phyloP scores from a whole-genome alignment of 2,113 vertebrate genomes.

The Camelus bactrianus region DNA sequence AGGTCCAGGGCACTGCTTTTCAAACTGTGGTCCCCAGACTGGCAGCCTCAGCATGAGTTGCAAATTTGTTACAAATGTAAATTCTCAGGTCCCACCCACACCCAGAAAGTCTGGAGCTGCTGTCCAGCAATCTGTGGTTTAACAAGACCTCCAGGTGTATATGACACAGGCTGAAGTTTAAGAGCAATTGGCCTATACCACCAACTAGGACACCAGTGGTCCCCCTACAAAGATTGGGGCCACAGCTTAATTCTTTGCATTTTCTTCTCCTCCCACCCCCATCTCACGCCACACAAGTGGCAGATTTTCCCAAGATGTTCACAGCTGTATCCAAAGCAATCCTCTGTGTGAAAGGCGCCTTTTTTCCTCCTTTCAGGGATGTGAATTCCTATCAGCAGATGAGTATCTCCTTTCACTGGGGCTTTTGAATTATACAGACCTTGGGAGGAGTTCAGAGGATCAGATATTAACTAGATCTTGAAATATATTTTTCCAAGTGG shows the following conservation, averaged over 20 bases:
- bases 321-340: not conserved
- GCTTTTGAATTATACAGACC: not conserved
- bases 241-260: not conserved
- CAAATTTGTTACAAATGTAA: not conserved
- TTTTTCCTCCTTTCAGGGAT: not conserved
- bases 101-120: not conserved
- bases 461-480: slow-evolving; percentile 52
- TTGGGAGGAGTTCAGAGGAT: slow-evolving; percentile 53
- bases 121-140: not conserved
- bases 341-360: not conserved
- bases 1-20: not conserved
- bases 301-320: slow-evolving; percentile 33
- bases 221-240: not conserved
- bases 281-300: not conserved
- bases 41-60: not conserved
- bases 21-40: not conserved
- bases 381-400: not conserved
- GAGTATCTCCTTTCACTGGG: slow-evolving; percentile 11
- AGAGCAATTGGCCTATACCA: not conserved
- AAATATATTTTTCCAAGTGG: not conserved
- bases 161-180: not conserved
- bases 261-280: not conserved
- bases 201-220: not conserved
- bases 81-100: not conserved
- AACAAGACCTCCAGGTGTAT: not conserved